Conservation (phyloP, 2,888 invertebrate species). For the Antheraea yamamai region DNA sequence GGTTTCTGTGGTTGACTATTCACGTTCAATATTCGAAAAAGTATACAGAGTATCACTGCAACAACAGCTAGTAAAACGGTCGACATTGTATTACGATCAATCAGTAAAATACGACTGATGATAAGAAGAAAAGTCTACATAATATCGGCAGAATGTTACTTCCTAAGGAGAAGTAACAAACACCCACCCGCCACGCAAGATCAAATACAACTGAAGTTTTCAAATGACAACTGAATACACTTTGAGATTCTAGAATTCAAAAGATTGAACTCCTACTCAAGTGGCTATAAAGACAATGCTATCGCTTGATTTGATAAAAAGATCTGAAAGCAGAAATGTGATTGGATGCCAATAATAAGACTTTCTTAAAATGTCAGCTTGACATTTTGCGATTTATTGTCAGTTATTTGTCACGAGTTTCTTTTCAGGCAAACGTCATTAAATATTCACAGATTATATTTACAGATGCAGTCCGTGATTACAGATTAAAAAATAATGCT, state of each 20-base stretch:
- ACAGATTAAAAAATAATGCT: too few relatives aligned
- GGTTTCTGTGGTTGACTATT: slow-evolving; percentile 92
- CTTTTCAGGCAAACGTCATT: too few relatives aligned
- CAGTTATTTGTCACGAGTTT: too few relatives aligned
- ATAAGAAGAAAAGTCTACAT: slow-evolving; percentile 55
- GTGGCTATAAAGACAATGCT: background rate
- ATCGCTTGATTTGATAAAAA: background rate
- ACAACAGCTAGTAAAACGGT: slow-evolving; percentile 90
- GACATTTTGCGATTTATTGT: background rate
- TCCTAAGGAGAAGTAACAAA: slow-evolving; percentile 39
- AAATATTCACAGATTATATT: too few relatives aligned
- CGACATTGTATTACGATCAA: slow-evolving; percentile 83
- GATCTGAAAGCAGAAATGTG: background rate
- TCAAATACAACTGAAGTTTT: slow-evolving; percentile 35
- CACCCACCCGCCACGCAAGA: slow-evolving; percentile 42
- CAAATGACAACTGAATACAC: background rate
- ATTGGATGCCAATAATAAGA: background rate
- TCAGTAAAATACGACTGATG: slow-evolving; percentile 31
- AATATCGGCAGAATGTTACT: slow-evolving; percentile 54
- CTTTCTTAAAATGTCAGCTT: background rate
- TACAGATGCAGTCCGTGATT: too few relatives aligned
- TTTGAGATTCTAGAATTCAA: slow-evolving; percentile 8
- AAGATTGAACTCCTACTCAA: background rate
- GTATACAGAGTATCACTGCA: slow-evolving; percentile 90
- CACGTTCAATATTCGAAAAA: slow-evolving; percentile 92